phyloP scores from a whole-genome alignment of 2,888 invertebrate genomes.

The Metacarcinus magister region DNA sequence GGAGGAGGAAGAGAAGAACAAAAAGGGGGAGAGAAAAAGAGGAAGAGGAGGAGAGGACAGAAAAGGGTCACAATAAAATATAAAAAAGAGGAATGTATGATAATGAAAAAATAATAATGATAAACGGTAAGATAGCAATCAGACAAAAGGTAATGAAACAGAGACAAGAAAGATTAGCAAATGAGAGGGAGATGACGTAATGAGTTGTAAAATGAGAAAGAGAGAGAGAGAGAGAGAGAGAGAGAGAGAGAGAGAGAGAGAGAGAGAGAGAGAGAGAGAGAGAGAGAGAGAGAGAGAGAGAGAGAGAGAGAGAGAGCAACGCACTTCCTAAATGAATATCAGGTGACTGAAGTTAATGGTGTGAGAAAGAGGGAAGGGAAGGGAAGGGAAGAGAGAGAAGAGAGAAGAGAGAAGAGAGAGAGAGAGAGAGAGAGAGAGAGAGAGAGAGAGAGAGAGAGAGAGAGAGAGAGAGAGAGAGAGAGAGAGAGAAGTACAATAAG shows the following conservation, averaged over 20 bases:
- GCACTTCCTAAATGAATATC: constrained; percentile 26
- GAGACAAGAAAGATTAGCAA: not conserved
- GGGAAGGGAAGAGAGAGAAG: not conserved
- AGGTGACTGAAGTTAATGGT: not conserved
- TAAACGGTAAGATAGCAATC: too few relatives aligned
- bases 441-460: not conserved
- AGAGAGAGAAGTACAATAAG: too few relatives aligned
- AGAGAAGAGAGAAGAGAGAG: not conserved
- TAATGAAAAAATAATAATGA: not conserved
- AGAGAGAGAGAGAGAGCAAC: not conserved
- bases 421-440: constrained; percentile 26
- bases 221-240: not conserved
- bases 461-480: not conserved
- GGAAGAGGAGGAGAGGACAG: too few relatives aligned
- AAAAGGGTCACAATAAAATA: not conserved
- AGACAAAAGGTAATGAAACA: not conserved
- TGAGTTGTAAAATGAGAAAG: not conserved
- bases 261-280: not conserved
- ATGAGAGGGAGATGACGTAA: not conserved
- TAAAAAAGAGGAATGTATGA: not conserved
- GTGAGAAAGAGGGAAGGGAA: constrained; percentile 14
- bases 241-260: not conserved
- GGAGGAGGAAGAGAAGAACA: too few relatives aligned
- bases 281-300: constrained; percentile 26
- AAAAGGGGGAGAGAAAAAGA: too few relatives aligned